These are phyloP conservation scores for Carcharodon carcharias DNA, from an alignment of 2,797 vertebrate species.

Conservation along the genomic window DNA sequence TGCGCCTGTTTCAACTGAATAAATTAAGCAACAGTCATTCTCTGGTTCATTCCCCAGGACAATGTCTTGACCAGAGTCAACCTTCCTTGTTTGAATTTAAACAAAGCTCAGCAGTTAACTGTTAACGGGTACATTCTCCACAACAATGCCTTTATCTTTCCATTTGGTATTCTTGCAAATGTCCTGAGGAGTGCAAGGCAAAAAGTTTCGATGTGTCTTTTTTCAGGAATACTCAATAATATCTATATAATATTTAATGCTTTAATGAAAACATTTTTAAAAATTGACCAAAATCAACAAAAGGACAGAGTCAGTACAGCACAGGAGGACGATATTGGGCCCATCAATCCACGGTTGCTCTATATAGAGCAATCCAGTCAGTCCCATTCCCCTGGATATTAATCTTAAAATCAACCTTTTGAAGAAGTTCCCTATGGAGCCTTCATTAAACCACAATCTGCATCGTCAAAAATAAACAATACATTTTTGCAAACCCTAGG, in stretches of 20 bases:
- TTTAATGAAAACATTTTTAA: neutral
- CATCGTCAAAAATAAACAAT: neutral
- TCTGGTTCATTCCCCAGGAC: no score
- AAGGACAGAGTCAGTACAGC: neutral
- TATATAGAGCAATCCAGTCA: neutral
- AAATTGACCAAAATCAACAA: neutral
- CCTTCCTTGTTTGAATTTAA: no score
- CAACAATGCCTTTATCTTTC: no score
- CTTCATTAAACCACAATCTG: neutral
- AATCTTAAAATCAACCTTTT: neutral
- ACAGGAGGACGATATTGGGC: neutral
- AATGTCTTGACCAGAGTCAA: no score
- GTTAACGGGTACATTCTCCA: no score
- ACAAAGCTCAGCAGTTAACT: no score
- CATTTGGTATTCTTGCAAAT: no score
- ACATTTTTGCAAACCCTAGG: neutral
- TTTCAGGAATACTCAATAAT: no score
- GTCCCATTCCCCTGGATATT: neutral
- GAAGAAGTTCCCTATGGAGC: neutral
- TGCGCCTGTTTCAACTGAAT: no score
- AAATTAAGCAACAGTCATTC: no score
- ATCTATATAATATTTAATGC: neutral
- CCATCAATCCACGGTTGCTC: neutral
- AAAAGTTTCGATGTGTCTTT: no score
- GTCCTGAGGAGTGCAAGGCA: no score